Evolutionary conservation across 2,113 vertebrate genomes (phyloP).

Genomic region (Ailuropoda melanoleuca): DNA sequence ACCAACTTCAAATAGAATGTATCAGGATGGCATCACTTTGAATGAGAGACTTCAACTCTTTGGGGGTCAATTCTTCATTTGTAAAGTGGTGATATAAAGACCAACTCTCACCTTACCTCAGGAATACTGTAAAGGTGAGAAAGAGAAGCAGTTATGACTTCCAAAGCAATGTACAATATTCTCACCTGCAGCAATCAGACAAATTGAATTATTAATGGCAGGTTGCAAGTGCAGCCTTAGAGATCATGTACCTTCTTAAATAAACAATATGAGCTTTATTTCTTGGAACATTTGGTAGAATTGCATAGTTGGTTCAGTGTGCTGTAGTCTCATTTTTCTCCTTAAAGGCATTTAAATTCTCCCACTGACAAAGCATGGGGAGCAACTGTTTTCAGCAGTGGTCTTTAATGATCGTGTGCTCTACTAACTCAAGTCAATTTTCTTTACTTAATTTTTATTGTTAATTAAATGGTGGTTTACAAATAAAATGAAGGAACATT

Average conservation of each 20-base stretch:
- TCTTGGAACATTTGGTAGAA: constrained; percentile 12
- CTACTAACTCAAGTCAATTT: not conserved
- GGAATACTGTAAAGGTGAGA: not conserved
- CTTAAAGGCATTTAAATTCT: not conserved
- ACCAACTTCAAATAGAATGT: not conserved
- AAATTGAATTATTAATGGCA: not conserved
- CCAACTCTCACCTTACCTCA: not conserved
- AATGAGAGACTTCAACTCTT: not conserved
- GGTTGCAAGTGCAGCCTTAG: not conserved
- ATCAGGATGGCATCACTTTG: not conserved
- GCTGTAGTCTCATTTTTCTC: not conserved
- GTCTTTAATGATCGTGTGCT: not conserved
- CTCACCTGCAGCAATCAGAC: not conserved
- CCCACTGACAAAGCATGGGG: not conserved
- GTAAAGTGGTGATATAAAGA: not conserved
- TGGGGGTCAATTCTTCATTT: not conserved
- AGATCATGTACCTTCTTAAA: not conserved
- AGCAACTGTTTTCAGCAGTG: not conserved
- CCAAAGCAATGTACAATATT: not conserved
- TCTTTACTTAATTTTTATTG: not conserved
- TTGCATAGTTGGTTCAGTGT: not conserved
- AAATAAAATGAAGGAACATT: not conserved
- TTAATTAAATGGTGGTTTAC: not conserved
- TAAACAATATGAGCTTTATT: not conserved
- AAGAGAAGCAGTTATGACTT: not conserved